Base-by-base conservation (phyloP, 2,113 vertebrate species). In the Dasyprocta punctata region DNA sequence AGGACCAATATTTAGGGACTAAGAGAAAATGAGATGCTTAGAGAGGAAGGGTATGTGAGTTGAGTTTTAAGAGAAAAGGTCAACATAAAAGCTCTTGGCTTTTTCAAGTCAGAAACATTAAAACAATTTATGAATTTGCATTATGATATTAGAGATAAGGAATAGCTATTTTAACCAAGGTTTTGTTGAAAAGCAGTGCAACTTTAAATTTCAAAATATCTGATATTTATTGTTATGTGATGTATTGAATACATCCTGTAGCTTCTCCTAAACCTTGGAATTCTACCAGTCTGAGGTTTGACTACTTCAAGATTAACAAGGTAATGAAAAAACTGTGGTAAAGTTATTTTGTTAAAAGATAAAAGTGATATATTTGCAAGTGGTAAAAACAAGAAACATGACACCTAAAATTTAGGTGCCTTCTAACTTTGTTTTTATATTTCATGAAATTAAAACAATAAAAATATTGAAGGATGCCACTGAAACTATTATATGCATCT, bases 391-490 rank as follows among this genome's bases (percentile, higher is more conserved):
- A 33, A 44, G 86, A 41, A 58, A 17, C 5, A 12, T 49, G 47
- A 12, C 41, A 60, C 16, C 33, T 20, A 71, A 69, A 86, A 9
- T 5, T 36, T n/a, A 54, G 6, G 1, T 89, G 1, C 9, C 20
- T 26, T 77, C 30, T 94, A 8, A 63, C 75, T 93, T 89, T 13
- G 77, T 87, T 88, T 36, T 88, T 30, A 16, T 80, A 83, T 36
- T 93, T 89, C 10, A 81, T 69, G n/a, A 87, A 94, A 89, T 86
- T 56, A 82, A 86, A 84, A 87, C 81, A 91, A 3, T 47, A 3
- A 60, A 49, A 94, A 54, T 86, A 19, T 14, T 49, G 38, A 80
- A 36, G 5, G 33, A 41, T 85, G 4, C 16, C 26, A 22, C 58
- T n/a, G 5, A 65, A 81, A 84, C 44, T 67, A n/a, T 38, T 26